A percentile compares a stretch with the other conserved stretches of the same genome.
Evolutionary conservation across 2,797 vertebrate genomes (phyloP).

Genomic region (Helostoma temminkii): DNA sequence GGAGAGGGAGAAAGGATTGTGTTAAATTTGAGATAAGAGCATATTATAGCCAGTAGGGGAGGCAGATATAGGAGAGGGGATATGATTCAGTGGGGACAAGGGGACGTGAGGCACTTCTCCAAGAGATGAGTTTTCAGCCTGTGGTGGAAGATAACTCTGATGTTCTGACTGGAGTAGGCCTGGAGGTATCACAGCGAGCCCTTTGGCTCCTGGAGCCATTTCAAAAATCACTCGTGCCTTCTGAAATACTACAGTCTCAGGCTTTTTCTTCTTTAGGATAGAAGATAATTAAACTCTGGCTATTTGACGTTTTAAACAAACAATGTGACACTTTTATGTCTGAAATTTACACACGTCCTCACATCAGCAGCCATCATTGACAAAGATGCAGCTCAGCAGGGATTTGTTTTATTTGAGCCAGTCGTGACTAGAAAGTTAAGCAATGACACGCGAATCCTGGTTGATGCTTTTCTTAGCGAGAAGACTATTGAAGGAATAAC

Average conservation of each 20-base stretch:
- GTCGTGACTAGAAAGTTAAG: not conserved
- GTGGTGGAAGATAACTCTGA: constrained; percentile 48
- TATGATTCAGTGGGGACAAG: constrained; percentile 51
- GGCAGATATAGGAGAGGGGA: constrained; percentile 44
- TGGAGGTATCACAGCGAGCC: constrained; percentile 20
- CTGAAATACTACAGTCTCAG: not conserved
- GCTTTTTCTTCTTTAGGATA: not conserved
- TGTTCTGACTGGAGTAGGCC: constrained; percentile 25
- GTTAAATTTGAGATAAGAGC: constrained; percentile 54
- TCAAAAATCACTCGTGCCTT: constrained; percentile 3
- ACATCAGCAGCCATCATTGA: not conserved
- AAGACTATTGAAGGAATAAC: constrained; percentile 11
- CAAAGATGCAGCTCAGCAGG: not conserved
- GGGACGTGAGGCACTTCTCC: constrained; percentile 27
- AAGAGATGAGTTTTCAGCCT: constrained; percentile 53
- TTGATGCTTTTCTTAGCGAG: not conserved
- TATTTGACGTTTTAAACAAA: constrained; percentile 4
- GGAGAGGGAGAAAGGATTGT: constrained; percentile 36
- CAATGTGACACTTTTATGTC: not conserved
- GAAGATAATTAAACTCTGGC: constrained; percentile 3
- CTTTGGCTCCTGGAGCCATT: constrained; percentile 7
- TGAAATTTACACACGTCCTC: not conserved
- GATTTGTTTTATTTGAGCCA: not conserved
- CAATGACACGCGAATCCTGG: not conserved
- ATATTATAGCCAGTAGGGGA: constrained; percentile 43